Evolutionary conservation across 2,888 invertebrate species (phyloP), one percentile per base, ranked within the genome.

Genomic region (Saturnia pavonia): DNA sequence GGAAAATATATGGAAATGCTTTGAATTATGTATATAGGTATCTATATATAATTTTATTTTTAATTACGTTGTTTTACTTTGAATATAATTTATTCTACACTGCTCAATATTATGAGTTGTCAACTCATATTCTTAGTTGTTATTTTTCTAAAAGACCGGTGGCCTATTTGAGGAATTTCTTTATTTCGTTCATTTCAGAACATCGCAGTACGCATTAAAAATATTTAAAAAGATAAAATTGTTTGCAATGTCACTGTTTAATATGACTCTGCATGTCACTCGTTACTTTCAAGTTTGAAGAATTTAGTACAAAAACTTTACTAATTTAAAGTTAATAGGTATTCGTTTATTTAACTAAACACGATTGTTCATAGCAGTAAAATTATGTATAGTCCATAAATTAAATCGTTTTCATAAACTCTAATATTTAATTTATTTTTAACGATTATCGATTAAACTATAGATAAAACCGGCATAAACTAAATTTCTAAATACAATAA

Each of bases 51-150:
- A 27, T 27, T 14, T 27, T 60, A 27, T 60, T 60, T 25, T 60
- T 27, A n/a, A 51, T 83, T 88, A 87, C 86, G 84, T 89, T 88
- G 86, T 86, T 89, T 85, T 85, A 83, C 85, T 81, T 78, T 60
- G 71, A 76, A 74, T 80, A 80, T 82, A 87, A 85, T 86, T 87
- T 87, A 84, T 85, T 85, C 77, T 84, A 83, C 84, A 81, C 81
- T 87, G 90, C 88, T 90, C 89, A 88, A 90, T 85, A 76, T 82
- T 84, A 72, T 82, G 57, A 60, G 79, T 81, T 79, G 76, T 73
- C 70, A 66, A 16, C 48, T 66, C 67, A 43, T 67, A 54, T 66
- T 51, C 19, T 67, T 67, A 48, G 25, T 70, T 25, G 42, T 57
- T 11, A n/a, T 43, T 27, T 43, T 60, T 68, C 67, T 57, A 57